Base-by-base conservation (phyloP, 2,888 invertebrate genomes). In the Drosophila gaucha region DNA sequence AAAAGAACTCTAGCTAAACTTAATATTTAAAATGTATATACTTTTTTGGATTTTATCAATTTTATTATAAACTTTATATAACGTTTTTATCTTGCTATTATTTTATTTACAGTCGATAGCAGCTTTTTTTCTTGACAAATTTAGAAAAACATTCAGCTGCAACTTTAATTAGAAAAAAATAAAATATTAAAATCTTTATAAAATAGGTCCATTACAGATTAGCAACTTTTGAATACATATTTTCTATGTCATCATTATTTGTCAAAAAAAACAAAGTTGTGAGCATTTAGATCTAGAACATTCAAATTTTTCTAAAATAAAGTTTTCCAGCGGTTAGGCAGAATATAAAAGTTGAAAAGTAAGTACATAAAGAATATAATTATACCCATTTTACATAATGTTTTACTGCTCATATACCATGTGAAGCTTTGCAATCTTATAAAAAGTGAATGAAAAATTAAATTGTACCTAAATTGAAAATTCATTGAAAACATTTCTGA, bases 351-450 rank as follows among this genome's bases (percentile, higher is more conserved):
- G 3, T 18, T 18, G n/a, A 18, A n/a, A 36, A 14, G 38, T 52
- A 67, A 67, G 67, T 67, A 67, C 59, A 35, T 22, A 46, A 43
- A 12, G 18, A n/a, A 14, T 41, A 20, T 35, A 22, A 10, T n/a
- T 30, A 22, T 10, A 33, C 12, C n/a, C 18, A 8, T 4, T 28
- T 38, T 22, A 43, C 3, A 43, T 28, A 43, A 47, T 38, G 2
- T 20, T 28, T 31, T 16, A 28, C 28, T 51, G 22, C 9, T 49
- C 28, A 16, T 16, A 46, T 12, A 9, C 18, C 6, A 41, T 9
- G n/a, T 51, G 26, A 1, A 28, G 18, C n/a, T 5, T 10, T 2
- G 18, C 3, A 5, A 12, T 5, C 1, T 1, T 16, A 16, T 18
- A 4, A 16, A 36, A 24, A 14, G 14, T n/a, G 30, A 38, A n/a